Base-by-base conservation (phyloP, 2,888 invertebrate species). In the Sphaeridia pumilis region DNA sequence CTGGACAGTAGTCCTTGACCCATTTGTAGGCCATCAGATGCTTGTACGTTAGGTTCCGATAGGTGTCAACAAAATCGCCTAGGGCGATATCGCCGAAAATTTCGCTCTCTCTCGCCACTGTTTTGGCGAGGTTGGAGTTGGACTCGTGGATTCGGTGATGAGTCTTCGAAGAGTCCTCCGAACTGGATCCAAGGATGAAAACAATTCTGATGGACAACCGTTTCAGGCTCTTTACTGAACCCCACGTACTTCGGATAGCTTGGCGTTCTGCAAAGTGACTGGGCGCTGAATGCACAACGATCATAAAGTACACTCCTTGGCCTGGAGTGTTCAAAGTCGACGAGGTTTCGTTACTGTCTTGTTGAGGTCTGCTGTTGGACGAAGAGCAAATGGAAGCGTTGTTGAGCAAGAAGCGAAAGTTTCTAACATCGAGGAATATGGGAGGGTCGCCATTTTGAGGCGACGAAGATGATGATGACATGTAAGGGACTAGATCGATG, bases 161-260 rank as follows among this genome's bases (percentile, higher is more conserved):
- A 31, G 10, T 31, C 14, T 14, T 14, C 14, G 10, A n/a, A n/a
- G 44, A 12, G 20, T 43, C 44, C 22, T 25, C 20, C 44, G 20
- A 10, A 5, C 14, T 14, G 34, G 44, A 47, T 1, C 66, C 68
- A 21, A 67, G 35, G 0, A 68, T 59, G 54, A 68, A 68, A 4
- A 62, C 61, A 12, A 64, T 46, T 36, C 65, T 58, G 22, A 66
- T 58, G 2, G 45, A 49, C n/a, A 56, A 55, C 21, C 57, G 60
- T 41, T 59, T 61, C 4, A 61, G 26, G 12, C 55, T 49, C n/a
- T 58, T 60, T 20, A 65, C 63, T 21, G 60, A 58, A 1, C 67
- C 68, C 69, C 69, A 69, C 4, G 68, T 68, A 24, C 58, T 60
- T 25, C 69, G 59, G 26, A 69, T 67, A 25, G 67, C 67, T 49